Percentiles rank a stretch among this genome's conserved stretches.
Evolutionary conservation across 2,888 invertebrate species (phyloP).

Genomic region (Stegana nigrithorax): DNA sequence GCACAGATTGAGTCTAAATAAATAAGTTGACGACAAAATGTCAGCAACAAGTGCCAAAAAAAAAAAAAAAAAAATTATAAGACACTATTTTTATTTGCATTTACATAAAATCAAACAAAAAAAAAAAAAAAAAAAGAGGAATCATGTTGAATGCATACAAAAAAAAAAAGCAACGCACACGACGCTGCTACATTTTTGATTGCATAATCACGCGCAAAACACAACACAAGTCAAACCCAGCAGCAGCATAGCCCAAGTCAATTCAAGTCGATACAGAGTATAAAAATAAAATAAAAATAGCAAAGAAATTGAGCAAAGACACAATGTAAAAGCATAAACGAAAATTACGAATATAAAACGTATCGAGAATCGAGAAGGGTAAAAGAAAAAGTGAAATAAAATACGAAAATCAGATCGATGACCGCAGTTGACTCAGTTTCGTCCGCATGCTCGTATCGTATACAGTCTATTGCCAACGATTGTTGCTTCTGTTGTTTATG

Average conservation of each 20-base stretch:
- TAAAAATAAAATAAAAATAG: slow-evolving; percentile 52
- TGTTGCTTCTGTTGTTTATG: neutral
- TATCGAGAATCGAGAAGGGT: slow-evolving; percentile 32
- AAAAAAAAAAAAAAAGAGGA: neutral
- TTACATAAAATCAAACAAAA: neutral
- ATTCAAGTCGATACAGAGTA: slow-evolving; percentile 30
- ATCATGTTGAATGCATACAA: neutral
- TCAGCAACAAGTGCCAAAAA: slow-evolving; percentile 7
- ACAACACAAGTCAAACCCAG: too few species aligned
- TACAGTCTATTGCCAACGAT: neutral
- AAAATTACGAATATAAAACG: slow-evolving; percentile 19
- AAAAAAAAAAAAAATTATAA: neutral
- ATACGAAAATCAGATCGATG: slow-evolving; percentile 59
- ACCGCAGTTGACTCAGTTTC: slow-evolving; percentile 45
- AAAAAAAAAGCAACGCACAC: neutral
- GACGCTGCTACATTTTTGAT: slow-evolving; percentile 11
- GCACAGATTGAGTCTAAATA: too few species aligned
- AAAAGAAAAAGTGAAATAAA: slow-evolving; percentile 38
- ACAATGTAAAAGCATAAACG: slow-evolving; percentile 46
- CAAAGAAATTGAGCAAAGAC: slow-evolving; percentile 22
- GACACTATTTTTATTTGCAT: neutral
- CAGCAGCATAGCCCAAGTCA: too few species aligned
- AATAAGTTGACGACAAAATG: too few species aligned
- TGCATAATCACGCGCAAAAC: slow-evolving; percentile 37
- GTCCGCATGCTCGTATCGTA: neutral